phyloP scores from a whole-genome alignment of 2,888 invertebrate genomes.

The Sphaerophoria taeniata region DNA sequence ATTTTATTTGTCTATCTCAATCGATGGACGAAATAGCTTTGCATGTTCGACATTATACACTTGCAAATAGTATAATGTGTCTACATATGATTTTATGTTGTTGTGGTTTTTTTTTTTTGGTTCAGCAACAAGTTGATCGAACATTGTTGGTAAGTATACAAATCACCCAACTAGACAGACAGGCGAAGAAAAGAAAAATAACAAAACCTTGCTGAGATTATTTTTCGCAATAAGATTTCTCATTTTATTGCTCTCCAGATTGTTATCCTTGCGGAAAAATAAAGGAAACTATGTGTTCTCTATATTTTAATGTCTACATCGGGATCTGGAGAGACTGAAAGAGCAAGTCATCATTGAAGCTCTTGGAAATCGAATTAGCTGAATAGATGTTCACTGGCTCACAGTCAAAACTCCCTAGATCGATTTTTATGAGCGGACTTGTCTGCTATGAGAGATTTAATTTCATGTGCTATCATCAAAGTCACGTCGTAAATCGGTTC shows the following conservation, averaged over 20 bases:
- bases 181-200: constrained; percentile 17
- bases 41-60: constrained; percentile 57
- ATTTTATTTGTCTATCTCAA: constrained; percentile 34
- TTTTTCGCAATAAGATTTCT: constrained; percentile 66
- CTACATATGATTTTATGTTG: neutral
- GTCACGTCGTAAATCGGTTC: constrained; percentile 69
- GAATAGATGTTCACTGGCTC: no score
- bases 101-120: constrained; percentile 1
- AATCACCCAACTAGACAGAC: constrained; percentile 14
- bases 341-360: constrained; percentile 35
- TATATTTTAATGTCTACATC: neutral
- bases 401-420: no score
- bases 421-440: neutral
- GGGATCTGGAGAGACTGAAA: neutral
- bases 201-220: constrained; percentile 16
- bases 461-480: constrained; percentile 51
- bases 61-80: constrained; percentile 46
- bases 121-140: constrained; percentile 39
- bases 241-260: constrained; percentile 65
- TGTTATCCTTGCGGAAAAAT: constrained; percentile 63
- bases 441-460: neutral
- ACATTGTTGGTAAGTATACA: constrained; percentile 3
- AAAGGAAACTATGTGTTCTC: neutral
- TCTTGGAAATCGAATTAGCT: constrained; percentile 30
- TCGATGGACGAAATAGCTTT: constrained; percentile 21